Conservation (phyloP, 2,113 vertebrate genomes). For the Phasianus colchicus region DNA sequence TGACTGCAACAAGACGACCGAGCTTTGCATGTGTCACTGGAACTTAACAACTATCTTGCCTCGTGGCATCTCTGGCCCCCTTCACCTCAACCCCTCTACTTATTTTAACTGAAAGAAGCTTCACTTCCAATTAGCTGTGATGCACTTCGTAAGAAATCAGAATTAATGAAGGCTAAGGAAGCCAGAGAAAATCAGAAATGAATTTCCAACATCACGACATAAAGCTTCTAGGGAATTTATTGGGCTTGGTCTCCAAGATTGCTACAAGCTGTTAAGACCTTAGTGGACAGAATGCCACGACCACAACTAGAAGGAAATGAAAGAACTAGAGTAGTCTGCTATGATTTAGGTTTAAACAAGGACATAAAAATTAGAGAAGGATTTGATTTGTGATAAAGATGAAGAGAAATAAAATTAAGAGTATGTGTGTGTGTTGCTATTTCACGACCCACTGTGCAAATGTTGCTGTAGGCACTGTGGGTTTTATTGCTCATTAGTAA, state of each 20-base stretch:
- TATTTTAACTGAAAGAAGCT: slow-evolving; percentile 61
- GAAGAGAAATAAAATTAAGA: slow-evolving; percentile 51
- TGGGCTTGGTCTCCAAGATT: slow-evolving; percentile 18
- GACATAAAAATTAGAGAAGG: slow-evolving; percentile 18
- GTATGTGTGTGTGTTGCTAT: slow-evolving; percentile 12
- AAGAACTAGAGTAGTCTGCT: background rate
- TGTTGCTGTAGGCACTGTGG: slow-evolving; percentile 61
- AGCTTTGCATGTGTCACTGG: background rate
- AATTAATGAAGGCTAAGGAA: slow-evolving; percentile 60
- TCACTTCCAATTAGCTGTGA: slow-evolving; percentile 71
- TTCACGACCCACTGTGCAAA: slow-evolving; percentile 56
- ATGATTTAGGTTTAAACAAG: slow-evolving; percentile 57
- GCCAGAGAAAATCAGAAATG: slow-evolving; percentile 56
- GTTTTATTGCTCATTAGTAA: slow-evolving; percentile 78
- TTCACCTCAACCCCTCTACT: slow-evolving; percentile 34
- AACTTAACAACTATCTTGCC: slow-evolving; percentile 34
- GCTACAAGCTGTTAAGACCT: slow-evolving; percentile 29
- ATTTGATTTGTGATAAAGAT: slow-evolving; percentile 49
- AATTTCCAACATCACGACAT: slow-evolving; percentile 19
- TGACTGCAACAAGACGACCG: background rate
- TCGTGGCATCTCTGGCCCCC: background rate
- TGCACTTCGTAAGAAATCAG: slow-evolving; percentile 58
- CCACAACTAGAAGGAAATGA: slow-evolving; percentile 10
- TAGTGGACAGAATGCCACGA: slow-evolving; percentile 6
- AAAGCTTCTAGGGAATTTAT: background rate